A percentile compares a stretch with the other conserved stretches of the same genome.
Conservation (phyloP, 2,797 vertebrate species). For the Lemur catta region DNA sequence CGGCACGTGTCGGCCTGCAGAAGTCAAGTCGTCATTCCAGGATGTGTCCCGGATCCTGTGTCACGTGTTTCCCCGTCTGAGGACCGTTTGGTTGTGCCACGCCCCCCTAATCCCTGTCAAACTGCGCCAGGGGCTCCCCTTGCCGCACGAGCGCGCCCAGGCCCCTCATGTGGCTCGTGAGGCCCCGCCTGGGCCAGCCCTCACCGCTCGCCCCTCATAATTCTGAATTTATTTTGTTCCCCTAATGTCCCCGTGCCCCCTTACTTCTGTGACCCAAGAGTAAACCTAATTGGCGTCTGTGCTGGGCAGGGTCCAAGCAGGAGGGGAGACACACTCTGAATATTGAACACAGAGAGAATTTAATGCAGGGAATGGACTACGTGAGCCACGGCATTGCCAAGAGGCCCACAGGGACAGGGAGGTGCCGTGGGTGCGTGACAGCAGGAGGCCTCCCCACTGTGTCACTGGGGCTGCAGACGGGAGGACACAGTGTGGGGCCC, state of each 20-base stretch:
- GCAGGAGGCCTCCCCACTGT: neutral
- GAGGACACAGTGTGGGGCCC: neutral
- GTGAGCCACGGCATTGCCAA: too few species aligned
- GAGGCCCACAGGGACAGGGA: neutral
- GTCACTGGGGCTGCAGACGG: neutral
- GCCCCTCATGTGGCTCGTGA: accelerated
- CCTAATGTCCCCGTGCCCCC: neutral
- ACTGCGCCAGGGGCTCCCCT: neutral
- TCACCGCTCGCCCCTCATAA: accelerated
- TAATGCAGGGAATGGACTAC: neutral
- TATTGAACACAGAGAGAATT: neutral
- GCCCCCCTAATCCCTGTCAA: neutral
- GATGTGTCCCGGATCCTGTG: neutral
- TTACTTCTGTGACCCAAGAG: neutral
- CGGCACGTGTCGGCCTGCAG: neutral
- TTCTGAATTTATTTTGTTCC: neutral
- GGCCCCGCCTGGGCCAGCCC: neutral
- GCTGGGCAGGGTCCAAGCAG: neutral
- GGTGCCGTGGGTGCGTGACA: neutral
- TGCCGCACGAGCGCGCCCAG: accelerated
- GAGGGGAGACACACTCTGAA: neutral
- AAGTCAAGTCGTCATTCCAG: neutral
- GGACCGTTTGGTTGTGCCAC: accelerated
- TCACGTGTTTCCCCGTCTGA: accelerated
- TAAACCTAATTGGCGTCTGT: neutral